Evolutionary conservation across 2,113 vertebrate species (phyloP).

Genomic region (Hippocampus zosterae): DNA sequence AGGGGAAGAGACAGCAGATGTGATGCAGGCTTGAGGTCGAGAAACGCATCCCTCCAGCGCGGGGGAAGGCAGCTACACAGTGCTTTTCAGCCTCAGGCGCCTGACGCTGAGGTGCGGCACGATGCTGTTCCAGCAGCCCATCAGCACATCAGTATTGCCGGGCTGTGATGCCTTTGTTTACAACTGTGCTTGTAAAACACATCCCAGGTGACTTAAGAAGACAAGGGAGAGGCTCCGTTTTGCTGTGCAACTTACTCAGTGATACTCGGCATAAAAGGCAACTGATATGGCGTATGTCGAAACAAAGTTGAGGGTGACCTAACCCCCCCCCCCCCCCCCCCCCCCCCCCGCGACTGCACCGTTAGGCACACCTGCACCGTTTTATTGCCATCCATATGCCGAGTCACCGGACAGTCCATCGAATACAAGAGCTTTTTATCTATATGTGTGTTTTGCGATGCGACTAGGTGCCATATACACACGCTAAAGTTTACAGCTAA

Average conservation of each 20-base stretch:
- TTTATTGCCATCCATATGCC: not conserved
- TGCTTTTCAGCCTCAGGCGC: slow-evolving; percentile 33
- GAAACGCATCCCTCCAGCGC: slow-evolving; percentile 21
- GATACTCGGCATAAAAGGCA: slow-evolving; percentile 30
- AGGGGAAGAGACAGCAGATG: slow-evolving; percentile 17
- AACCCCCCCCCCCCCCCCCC: not conserved
- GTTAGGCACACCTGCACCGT: not conserved
- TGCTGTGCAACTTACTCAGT: slow-evolving; percentile 35
- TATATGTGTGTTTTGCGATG: too few relatives aligned
- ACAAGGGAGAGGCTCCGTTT: slow-evolving; percentile 34
- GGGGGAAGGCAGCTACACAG: slow-evolving; percentile 20
- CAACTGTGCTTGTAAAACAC: slow-evolving; percentile 32
- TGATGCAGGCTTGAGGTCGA: slow-evolving; percentile 30
- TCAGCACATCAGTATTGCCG: slow-evolving; percentile 13
- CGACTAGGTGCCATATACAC: too few relatives aligned
- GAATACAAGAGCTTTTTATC: too few relatives aligned
- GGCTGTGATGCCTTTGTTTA: slow-evolving; percentile 21
- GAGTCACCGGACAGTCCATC: not conserved
- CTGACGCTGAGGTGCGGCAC: not conserved
- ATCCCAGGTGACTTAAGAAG: slow-evolving; percentile 30
- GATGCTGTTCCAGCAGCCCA: slow-evolving; percentile 7
- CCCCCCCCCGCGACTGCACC: not conserved
- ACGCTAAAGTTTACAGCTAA: too few relatives aligned
- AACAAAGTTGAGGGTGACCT: not conserved
- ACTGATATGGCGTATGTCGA: not conserved